Evolutionary conservation across 2,888 invertebrate genomes (phyloP), one percentile per base, ranked within the genome.

Genomic region (Drosophila macrothrix): DNA sequence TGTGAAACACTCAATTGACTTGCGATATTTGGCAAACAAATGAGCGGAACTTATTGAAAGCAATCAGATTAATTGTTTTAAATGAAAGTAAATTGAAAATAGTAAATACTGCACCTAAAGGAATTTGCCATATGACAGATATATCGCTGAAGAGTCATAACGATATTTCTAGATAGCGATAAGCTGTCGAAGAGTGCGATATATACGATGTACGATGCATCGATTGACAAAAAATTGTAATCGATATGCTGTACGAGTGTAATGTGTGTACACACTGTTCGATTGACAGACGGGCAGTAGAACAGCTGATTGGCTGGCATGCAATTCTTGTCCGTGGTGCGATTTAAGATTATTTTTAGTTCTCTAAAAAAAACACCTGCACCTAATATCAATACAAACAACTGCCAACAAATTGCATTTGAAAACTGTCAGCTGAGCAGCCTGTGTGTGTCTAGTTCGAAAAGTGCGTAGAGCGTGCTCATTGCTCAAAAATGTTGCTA

Each of bases 301-400:
- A 63, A 77, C 79, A 80, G 79, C 81, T 80, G 79, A 62, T 61
- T 59, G 35, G 33, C 39, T 73, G 53, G 66, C 73, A 70, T 79
- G 78, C 70, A 80, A 39, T 68, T 74, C 50, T 62, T 29, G 53
- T 61, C 39, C 41, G 60, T 53, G 61, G 66, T 67, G 77, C 56
- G 65, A 37, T 69, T 65, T n/a, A 61, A 64, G 77, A 77, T 76
- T 80, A 79, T 80, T 80, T 78, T 56, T 79, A 78, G 78, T 77
- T 73, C 46, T 63, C 29, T 54, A 54, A 65, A 53, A 31, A 58
- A 80, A 68, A 78, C 81, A 81, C 81, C 78, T 81, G 81, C 74
- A 56, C 37, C 29, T 52, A 63, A 58, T 55, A 68, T n/a, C 22
- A 46, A 22, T n/a, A 53, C 61, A 28, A 64, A 65, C 67, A 76